Base-by-base conservation (phyloP, 2,888 invertebrate species). In the Apocheima hispidaria region DNA sequence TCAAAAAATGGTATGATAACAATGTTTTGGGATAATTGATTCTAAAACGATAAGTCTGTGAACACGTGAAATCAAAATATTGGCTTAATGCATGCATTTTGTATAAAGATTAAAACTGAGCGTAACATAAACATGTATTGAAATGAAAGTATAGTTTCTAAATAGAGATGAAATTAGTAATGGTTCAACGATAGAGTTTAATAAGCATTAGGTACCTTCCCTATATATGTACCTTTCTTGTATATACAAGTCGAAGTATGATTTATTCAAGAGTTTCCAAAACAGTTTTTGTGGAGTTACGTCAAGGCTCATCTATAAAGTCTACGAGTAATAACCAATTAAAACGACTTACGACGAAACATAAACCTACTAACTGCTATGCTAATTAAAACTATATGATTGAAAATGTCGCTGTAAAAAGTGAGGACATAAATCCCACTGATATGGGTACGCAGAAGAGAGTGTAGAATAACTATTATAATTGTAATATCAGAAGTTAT, bases 301-400 rank as follows among this genome's bases (percentile, higher is more conserved):
- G 64, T 67, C 69, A 67, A 65, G 68, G 64, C 67, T 70, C 72
- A 68, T 74, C 71, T 67, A 76, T 78, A 74, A 72, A 72, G 69
- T 65, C 52, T 62, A 69, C 66, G 60, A 65, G 70, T 72, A 73
- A 73, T 69, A 73, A 58, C 66, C 66, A 75, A 77, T 78, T 77
- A 73, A 71, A 69, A 40, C 52, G 14, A 49, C 66, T 76, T 71
- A 78, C 71, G 66, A 68, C 65, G 57, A 67, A 70, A 70, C 69
- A 69, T 65, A 66, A 73, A 74, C 66, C 41, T 4, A 56, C 60
- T 62, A 63, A 69, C 67, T 49, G 56, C 66, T 28, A 43, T 60
- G 57, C 70, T 67, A 66, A 66, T 65, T 53, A 63, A 63, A 75
- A 74, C 70, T 72, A 65, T 72, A 65, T 66, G 59, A 21, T 55